Evolutionary conservation across 1,140 invertebrate species (phyloP).

Genomic region (Bombus waltoni): DNA sequence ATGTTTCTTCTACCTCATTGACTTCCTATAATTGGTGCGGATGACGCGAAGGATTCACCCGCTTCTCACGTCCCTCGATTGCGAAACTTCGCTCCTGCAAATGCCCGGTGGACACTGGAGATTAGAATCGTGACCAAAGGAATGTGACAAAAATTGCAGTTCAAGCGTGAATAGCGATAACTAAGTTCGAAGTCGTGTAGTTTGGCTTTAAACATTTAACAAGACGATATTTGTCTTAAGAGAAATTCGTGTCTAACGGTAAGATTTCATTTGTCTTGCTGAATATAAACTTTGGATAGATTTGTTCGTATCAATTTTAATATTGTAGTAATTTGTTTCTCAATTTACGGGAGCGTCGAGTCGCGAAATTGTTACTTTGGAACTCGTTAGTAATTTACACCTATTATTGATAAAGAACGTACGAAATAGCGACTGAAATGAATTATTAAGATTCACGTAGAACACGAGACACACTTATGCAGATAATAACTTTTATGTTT

Average conservation of each 20-base stretch:
- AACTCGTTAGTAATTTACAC: too few species aligned
- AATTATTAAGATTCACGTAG: not conserved
- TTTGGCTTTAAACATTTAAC: not conserved
- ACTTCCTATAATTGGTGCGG: conserved; percentile 65
- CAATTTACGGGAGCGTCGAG: too few species aligned
- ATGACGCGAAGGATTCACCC: conserved; percentile 51
- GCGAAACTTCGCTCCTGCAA: not conserved
- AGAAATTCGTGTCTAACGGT: not conserved
- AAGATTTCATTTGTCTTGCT: too few species aligned
- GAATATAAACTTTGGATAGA: not conserved
- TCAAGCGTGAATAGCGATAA: not conserved
- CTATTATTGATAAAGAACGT: not conserved
- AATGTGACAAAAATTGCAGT: not conserved
- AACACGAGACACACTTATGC: too few species aligned
- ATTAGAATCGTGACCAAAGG: not conserved
- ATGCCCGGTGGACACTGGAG: not conserved
- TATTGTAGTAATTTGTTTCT: too few species aligned
- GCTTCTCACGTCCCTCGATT: not conserved
- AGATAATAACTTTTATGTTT: too few species aligned
- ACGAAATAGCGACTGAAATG: not conserved
- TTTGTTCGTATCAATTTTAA: not conserved
- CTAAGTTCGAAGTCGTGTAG: not conserved
- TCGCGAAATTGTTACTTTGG: too few species aligned
- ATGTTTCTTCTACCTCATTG: conserved; percentile 63
- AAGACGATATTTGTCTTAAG: not conserved